Conservation (phyloP, 1,140 invertebrate species). For the Drosophila nikananu region DNA sequence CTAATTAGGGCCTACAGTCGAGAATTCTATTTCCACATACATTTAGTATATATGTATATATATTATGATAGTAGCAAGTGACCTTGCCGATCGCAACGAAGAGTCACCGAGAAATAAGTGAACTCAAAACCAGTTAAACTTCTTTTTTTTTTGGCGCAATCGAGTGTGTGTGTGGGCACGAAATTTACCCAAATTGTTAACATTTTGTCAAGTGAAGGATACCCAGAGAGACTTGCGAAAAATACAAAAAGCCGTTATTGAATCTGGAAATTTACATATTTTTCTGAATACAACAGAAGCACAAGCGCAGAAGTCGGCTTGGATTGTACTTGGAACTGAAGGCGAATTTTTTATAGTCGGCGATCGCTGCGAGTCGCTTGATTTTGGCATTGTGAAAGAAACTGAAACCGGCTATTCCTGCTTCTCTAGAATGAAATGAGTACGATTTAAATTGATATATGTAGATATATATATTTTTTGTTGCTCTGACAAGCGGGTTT, state of each 20-base stretch:
- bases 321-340: slow-evolving; percentile 46
- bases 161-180: slow-evolving; percentile 7
- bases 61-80: background rate
- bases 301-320: slow-evolving; percentile 30
- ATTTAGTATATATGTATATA: background rate
- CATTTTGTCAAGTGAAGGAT: slow-evolving; percentile 66
- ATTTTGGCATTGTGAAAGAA: slow-evolving; percentile 60
- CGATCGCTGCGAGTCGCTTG: slow-evolving; percentile 25
- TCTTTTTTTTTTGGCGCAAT: slow-evolving; percentile 61
- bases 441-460: slow-evolving; percentile 23
- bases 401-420: slow-evolving; percentile 63
- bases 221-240: slow-evolving; percentile 31
- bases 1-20: slow-evolving; percentile 40
- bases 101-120: slow-evolving; percentile 41
- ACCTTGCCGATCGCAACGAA: slow-evolving; percentile 35
- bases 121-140: slow-evolving; percentile 70
- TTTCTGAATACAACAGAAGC: slow-evolving; percentile 18
- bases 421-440: slow-evolving; percentile 62
- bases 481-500: slow-evolving; percentile 35
- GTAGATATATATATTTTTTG: slow-evolving; percentile 13
- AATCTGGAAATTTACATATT: slow-evolving; percentile 56
- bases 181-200: slow-evolving; percentile 63
- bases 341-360: slow-evolving; percentile 45
- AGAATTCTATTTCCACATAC: slow-evolving; percentile 40
- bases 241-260: slow-evolving; percentile 54